A percentile compares a stretch with the other conserved stretches of the same genome.
These are phyloP conservation scores for Felis chaus DNA, from an alignment of 2,113 vertebrate genomes.

Conservation along the genomic window DNA sequence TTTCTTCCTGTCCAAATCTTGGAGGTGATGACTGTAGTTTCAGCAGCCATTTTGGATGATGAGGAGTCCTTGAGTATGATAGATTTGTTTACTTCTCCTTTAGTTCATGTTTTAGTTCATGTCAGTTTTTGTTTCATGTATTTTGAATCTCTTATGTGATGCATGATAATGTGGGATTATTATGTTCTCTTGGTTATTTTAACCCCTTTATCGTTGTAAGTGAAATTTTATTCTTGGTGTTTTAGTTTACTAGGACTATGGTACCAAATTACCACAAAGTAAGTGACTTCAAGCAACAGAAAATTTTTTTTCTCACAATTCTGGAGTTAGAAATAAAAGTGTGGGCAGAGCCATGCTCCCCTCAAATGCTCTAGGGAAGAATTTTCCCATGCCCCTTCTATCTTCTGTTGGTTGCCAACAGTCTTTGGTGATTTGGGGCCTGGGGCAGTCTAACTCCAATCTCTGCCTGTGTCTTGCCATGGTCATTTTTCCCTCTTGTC, in stretches of 20 bases:
- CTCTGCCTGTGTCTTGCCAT: neutral
- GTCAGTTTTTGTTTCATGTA: neutral
- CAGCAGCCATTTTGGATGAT: neutral
- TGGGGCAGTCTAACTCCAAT: neutral
- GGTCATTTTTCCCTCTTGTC: neutral
- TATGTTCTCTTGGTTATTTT: neutral
- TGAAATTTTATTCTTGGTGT: neutral
- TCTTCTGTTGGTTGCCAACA: neutral
- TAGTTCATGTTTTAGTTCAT: neutral
- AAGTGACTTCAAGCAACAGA: neutral
- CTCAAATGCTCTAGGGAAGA: neutral
- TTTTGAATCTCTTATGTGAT: neutral
- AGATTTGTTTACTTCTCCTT: conserved; percentile 7
- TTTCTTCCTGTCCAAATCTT: neutral
- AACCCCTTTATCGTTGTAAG: neutral
- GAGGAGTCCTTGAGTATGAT: neutral
- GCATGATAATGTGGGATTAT: neutral
- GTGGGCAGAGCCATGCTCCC: neutral
- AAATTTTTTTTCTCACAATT: neutral
- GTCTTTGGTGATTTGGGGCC: neutral
- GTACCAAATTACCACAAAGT: neutral
- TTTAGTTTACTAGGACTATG: neutral
- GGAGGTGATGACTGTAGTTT: neutral
- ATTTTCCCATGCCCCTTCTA: neutral
- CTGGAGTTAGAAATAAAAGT: neutral